Base-by-base conservation (phyloP, 92 coral and sea anemone genomes). In the Siderastrea radians region DNA sequence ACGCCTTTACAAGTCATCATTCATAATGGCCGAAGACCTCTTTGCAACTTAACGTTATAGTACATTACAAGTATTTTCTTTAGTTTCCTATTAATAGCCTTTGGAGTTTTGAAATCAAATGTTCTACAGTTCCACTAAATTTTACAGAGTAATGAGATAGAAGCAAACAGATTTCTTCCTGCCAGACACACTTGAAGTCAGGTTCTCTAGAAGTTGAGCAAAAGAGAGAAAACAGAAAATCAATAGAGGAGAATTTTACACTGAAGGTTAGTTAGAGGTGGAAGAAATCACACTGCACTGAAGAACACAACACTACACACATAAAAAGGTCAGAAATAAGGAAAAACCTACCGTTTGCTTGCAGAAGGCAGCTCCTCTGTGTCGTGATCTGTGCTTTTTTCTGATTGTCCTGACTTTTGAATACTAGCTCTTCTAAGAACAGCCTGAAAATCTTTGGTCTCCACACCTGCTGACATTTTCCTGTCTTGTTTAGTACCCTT, bases 381-480 rank as follows among this genome's bases (percentile, higher is more conserved):
- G 26, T 17, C 63, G 7, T 9, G 62, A 19, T 63, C 80, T 15
- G 49, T 3, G 16, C 44, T 45, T 73, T 44, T 74, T 7, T 14
- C 73, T 38, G 7, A 14, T 2, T 5, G 44, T 84, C 51, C 74
- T 73, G 87, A 61, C n/a, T 74, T 53, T 12, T 61, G 61, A 1
- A 11, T 43, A 49, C 91, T 88, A 62, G 94, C 93, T 58, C 64
- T 90, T 83, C 87, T 95, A 26, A 95, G 80, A 71, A 81, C 84
- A 46, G 88, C 80, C 9, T 95, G 93, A 53, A 95, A 89, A 60
- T 95, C 98, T 74, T 88, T 75, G 19, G 80, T 88, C 15, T 79
- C 89, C 12, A 83, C 83, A 50, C 79, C 64, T 19, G 62, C 49
- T 0, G 85, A 79, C n/a, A 50, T 45, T 71, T 62, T 84, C 38